phyloP scores from a whole-genome alignment of 2,113 vertebrate species.

The Bubo bubo region DNA sequence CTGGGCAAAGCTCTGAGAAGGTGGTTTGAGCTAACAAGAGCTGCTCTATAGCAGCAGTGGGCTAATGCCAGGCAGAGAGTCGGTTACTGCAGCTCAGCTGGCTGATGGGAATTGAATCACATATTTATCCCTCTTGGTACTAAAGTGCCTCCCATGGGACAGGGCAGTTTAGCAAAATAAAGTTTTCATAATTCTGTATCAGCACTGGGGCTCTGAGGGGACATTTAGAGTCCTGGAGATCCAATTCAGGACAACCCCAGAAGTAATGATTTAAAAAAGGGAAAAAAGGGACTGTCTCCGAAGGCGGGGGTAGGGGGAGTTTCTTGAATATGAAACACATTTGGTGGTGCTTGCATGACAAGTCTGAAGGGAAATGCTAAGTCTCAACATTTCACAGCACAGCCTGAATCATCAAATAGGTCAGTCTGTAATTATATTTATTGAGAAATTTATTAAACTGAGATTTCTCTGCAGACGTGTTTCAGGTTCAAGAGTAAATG shows the following conservation, averaged over 20 bases:
- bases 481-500: neutral
- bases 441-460: neutral
- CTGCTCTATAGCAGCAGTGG: neutral
- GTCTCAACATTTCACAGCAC: neutral
- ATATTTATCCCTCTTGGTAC: neutral
- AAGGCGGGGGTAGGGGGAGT: neutral
- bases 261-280: neutral
- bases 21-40: neutral
- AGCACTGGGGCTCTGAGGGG: neutral
- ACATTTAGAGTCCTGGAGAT: neutral
- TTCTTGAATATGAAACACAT: neutral
- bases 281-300: neutral
- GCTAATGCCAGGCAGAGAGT: neutral
- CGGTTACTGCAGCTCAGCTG: neutral
- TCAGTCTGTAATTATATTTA: neutral
- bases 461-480: neutral
- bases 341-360: rapidly evolving
- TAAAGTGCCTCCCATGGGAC: neutral
- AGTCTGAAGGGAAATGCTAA: neutral
- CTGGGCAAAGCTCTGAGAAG: neutral
- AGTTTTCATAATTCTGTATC: neutral
- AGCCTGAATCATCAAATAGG: neutral
- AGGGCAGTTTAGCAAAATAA: neutral
- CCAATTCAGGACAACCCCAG: neutral
- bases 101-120: neutral